Percentiles rank a stretch among this genome's conserved stretches.
Evolutionary conservation across 1,140 invertebrate species (phyloP).

Genomic region (Centruroides vittatus): DNA sequence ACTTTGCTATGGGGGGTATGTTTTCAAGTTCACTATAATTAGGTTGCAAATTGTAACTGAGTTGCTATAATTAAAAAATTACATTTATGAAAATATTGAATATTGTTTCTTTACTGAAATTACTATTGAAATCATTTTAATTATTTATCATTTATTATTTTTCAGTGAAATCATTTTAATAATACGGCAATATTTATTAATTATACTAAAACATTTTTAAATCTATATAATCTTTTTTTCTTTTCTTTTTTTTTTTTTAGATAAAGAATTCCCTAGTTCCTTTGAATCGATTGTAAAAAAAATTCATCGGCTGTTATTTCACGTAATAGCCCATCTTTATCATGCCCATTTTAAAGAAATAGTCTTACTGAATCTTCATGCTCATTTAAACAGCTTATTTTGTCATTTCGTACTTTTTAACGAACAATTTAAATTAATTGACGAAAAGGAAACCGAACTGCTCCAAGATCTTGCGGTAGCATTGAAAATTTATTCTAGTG

Average conservation of each 20-base stretch:
- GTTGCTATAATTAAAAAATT: too few relatives aligned
- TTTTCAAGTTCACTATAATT: too few relatives aligned
- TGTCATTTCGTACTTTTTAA: slow-evolving; percentile 82
- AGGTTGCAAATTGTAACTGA: too few relatives aligned
- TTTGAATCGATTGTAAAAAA: slow-evolving; percentile 92
- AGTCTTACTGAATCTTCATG: slow-evolving; percentile 75
- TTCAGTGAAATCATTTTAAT: too few relatives aligned
- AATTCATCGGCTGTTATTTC: slow-evolving; percentile 89
- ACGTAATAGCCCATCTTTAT: slow-evolving; percentile 94
- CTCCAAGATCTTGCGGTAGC: slow-evolving; percentile 46
- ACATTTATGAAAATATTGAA: too few relatives aligned
- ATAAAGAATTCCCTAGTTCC: slow-evolving; percentile 83
- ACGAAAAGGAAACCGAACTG: slow-evolving; percentile 90
- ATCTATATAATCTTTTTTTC: background rate
- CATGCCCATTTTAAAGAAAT: slow-evolving; percentile 94
- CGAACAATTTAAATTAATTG: slow-evolving; percentile 74
- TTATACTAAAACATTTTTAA: too few relatives aligned
- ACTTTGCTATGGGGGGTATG: too few relatives aligned
- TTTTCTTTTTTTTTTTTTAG: slow-evolving; percentile 35
- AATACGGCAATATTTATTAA: too few relatives aligned
- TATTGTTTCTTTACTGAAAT: too few relatives aligned
- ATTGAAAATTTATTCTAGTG: background rate
- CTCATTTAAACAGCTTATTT: slow-evolving; percentile 91
- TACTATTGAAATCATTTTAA: too few relatives aligned
- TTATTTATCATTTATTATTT: too few relatives aligned